Base-by-base conservation (phyloP, 2,113 vertebrate genomes). In the Nerophis lumbriciformis region DNA sequence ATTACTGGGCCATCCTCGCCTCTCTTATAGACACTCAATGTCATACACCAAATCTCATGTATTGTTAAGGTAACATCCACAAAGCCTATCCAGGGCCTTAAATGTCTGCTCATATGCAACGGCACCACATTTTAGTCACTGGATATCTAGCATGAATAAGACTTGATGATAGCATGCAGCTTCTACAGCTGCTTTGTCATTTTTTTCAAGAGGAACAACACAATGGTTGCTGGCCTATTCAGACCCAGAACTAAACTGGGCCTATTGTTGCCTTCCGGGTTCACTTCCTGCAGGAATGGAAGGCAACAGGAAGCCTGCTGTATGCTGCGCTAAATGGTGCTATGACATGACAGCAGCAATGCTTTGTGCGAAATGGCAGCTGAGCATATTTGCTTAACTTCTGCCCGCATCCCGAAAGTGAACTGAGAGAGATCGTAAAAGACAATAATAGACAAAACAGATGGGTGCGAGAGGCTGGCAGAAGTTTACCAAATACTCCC, bases 401-500 rank as follows among this genome's bases (percentile, higher is more conserved):
- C 88, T 88, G 86, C 83, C 83, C 75, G 71, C 48, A 67, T 61
- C 69, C 48, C 66, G 61, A 63, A 72, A 67, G 58, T 49, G 63
- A 68, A 28, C 50, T 63, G 64, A 16, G 72, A 72, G 61, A 2
- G 65, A 67, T 69, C 65, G 59, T 53, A 69, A 69, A 80, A 72
- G 42, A 45, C 10, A 11, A 68, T 71, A n/a, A 73, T 45, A 36
- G 60, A 55, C 42, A 37, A 8, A 50, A 12, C 8, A 28, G 70
- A 19, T 59, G 10, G 53, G 68, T 66, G 61, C 50, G 51, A 66
- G 69, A 68, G 53, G 56, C 63, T 37, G 72, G 82, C 90, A 90
- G 87, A 90, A 90, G 86, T 84, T 87, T 87, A 85, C 85, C 81
- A 90, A 90, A 91, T 89, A 80, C 73, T 86, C 84, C 83, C 83